Conservation (phyloP, 2,113 vertebrate species). For the Isurus oxyrinchus region DNA sequence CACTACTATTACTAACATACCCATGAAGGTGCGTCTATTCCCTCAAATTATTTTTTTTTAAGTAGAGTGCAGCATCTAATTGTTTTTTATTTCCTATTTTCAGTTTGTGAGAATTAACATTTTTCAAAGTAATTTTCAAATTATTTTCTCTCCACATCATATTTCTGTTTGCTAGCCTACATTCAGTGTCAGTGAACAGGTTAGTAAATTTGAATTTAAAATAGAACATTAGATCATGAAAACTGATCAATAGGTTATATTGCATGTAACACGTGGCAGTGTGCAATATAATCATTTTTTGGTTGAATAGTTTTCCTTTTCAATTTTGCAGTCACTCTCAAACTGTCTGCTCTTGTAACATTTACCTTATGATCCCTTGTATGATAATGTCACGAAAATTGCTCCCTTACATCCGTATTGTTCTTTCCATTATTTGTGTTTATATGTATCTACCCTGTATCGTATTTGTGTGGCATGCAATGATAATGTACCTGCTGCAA, state of each 20-base stretch:
- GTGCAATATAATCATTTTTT: constrained; percentile 33
- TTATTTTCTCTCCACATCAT: constrained; percentile 86
- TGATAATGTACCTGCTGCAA: constrained; percentile 15
- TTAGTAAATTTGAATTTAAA: constrained; percentile 81
- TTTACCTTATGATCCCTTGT: constrained; percentile 27
- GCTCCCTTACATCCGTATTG: background rate
- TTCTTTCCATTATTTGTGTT: constrained; percentile 30
- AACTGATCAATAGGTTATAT: constrained; percentile 51
- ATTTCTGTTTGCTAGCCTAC: constrained; percentile 97
- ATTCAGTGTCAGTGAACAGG: constrained; percentile 99
- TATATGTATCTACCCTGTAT: constrained; percentile 23
- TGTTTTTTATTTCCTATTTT: constrained; percentile 50
- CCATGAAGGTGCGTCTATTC: constrained; percentile 82
- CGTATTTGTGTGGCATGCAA: constrained; percentile 34
- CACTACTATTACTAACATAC: constrained; percentile 98
- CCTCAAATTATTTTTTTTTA: background rate
- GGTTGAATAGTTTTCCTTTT: constrained; percentile 12
- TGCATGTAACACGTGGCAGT: constrained; percentile 39
- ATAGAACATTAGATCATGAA: constrained; percentile 64
- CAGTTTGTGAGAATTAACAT: constrained; percentile 44
- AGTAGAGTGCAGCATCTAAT: constrained; percentile 42
- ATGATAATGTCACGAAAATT: background rate
- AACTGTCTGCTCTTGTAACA: constrained; percentile 32
- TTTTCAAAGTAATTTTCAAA: constrained; percentile 60
- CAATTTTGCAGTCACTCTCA: constrained; percentile 23